Base-by-base conservation (phyloP, 2,113 vertebrate species). In the Phrynocephalus versicolor region DNA sequence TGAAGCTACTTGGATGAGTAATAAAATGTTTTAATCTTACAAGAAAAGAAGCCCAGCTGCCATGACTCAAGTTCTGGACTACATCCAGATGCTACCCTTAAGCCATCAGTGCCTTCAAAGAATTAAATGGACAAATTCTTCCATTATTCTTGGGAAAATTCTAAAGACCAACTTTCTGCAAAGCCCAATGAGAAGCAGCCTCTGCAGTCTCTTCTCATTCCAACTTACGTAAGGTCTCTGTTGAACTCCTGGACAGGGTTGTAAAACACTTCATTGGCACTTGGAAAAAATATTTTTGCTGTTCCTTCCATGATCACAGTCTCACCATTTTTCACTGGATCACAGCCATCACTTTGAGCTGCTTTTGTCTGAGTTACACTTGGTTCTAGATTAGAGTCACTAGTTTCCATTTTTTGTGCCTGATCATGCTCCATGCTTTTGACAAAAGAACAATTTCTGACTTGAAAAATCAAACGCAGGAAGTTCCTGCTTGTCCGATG, bases 241-340 rank as follows among this genome's bases (percentile, higher is more conserved):
- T 98, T 98, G 88, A 98, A 98, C 92, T 98, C 98, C 94, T 98
- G 98, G 55, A 98, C 98, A 0, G 98, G 98, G 78, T 98, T 98
- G 91, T 98, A 98, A 93, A 98, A 98, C 58, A 98, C 98, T 88
- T 98, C 96, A 51, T 98, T 98, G 69, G 97, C 97, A 78, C 90
- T 97, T 45, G 98, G 97, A 81, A 97, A 98, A 92, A 96, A 90
- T 83, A 98, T 97, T 60, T 94, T 83, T 3, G 97, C 97, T 82
- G 97, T 97, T 15, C 98, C 98, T 93, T 98, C 98, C 14, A 91
- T 96, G 82, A 98, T 94, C 25, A 96, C 94, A 0, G 96, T 97
- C 93, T 97, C 97, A 18, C 95, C 96, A 0, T 76, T 79, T 70
- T 83, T 57, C 39, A 74, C 18, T 91, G 93, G 62, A 93, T 80